These are phyloP conservation scores for Troilus luridus DNA, from an alignment of 2,888 invertebrate species.

Conservation along the genomic window DNA sequence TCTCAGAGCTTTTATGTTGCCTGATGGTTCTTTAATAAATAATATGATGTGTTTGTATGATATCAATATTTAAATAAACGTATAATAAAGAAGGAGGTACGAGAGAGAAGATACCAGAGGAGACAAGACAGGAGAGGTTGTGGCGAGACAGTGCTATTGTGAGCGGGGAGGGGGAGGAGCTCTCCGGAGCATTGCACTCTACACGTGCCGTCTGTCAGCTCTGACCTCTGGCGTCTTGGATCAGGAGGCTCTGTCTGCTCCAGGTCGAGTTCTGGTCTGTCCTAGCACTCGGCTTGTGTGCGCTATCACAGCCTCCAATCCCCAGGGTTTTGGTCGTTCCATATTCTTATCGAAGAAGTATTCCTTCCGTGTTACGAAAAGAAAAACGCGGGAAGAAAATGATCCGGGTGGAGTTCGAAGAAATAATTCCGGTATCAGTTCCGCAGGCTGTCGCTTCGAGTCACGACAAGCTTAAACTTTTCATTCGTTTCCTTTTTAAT, in stretches of 20 bases:
- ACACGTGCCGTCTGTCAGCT: slow-evolving; percentile 45
- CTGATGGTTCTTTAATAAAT: too few species aligned
- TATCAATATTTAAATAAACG: not conserved
- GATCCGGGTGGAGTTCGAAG: too few species aligned
- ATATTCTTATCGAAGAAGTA: not conserved
- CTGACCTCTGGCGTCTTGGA: slow-evolving; percentile 32
- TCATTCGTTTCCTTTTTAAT: too few species aligned
- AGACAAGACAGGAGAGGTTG: not conserved
- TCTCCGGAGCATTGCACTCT: slow-evolving; percentile 51
- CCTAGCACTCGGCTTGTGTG: too few species aligned
- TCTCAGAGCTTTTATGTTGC: too few species aligned
- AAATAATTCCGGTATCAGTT: too few species aligned
- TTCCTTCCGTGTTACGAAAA: too few species aligned
- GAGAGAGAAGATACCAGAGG: not conserved
- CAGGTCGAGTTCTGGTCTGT: not conserved
- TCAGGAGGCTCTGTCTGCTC: not conserved
- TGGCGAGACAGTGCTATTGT: slow-evolving; percentile 41
- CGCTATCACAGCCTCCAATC: not conserved
- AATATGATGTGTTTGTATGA: too few species aligned
- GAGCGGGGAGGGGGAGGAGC: not conserved
- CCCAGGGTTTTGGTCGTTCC: not conserved
- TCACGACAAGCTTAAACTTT: too few species aligned
- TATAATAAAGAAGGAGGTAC: not conserved
- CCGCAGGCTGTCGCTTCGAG: too few species aligned
- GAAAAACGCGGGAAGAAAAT: too few species aligned